These are phyloP conservation scores for Lycaena phlaeas DNA, from an alignment of 2,888 invertebrate species.

Conservation along the genomic window DNA sequence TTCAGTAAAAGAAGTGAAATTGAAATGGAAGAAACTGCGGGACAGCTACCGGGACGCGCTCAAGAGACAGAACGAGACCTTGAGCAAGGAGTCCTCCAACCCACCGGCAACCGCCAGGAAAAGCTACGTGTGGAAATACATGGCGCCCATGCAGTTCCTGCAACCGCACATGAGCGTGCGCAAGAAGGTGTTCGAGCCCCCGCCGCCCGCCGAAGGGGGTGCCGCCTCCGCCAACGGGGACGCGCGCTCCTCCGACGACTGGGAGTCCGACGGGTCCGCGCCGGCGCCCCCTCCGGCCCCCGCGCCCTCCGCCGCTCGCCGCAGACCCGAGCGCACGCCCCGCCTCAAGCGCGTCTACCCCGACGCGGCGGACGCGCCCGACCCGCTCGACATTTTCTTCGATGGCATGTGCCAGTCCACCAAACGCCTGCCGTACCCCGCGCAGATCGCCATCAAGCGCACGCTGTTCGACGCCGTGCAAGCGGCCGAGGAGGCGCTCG, in stretches of 20 bases:
- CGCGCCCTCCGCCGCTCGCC: constrained; percentile 18
- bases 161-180: constrained; percentile 62
- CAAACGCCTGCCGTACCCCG: constrained; percentile 51
- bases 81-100: constrained; percentile 35
- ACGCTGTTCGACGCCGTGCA: constrained; percentile 51
- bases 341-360: constrained; percentile 15
- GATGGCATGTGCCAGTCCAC: constrained; percentile 63
- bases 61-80: constrained; percentile 53
- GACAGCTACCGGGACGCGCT: constrained; percentile 65
- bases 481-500: constrained; percentile 53
- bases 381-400: constrained; percentile 61
- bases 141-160: constrained; percentile 57
- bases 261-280: constrained; percentile 27
- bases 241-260: constrained; percentile 27
- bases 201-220: constrained; percentile 13
- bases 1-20: constrained; percentile 60
- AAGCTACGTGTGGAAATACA: constrained; percentile 58
- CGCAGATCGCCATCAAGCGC: constrained; percentile 56
- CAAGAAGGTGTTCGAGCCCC: constrained; percentile 37
- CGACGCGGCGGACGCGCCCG: constrained; percentile 26
- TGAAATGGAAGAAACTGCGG: constrained; percentile 62
- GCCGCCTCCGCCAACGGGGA: constrained; percentile 27
- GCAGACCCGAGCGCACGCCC: constrained; percentile 14
- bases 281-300: constrained; percentile 3
- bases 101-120: constrained; percentile 33